Evolutionary conservation across 2,888 invertebrate genomes (phyloP).

Genomic region (Diarsia brunnea): DNA sequence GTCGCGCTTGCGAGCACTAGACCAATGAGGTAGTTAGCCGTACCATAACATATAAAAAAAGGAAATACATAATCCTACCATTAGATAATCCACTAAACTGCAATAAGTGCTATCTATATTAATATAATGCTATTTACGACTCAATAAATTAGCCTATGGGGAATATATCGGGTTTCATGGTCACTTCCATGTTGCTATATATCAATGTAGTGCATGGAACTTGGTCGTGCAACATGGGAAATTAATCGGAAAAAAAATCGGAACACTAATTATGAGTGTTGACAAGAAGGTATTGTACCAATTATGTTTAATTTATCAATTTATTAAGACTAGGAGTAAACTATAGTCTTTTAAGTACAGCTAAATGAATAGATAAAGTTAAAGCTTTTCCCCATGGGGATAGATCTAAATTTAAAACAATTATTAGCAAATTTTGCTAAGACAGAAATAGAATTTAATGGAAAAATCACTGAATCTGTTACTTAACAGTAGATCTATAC

Average conservation of each 20-base stretch:
- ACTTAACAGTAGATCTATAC: no score
- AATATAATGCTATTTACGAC: constrained; percentile 60
- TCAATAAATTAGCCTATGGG: constrained; percentile 52
- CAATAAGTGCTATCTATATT: constrained; percentile 63
- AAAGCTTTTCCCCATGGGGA: no score
- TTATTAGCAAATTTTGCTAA: no score
- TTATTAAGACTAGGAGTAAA: no score
- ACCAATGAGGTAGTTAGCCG: no score
- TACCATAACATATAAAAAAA: no score
- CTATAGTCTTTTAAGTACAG: no score
- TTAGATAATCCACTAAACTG: constrained; percentile 36
- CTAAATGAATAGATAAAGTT: no score
- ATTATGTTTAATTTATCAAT: not conserved
- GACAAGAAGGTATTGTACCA: constrained; percentile 48
- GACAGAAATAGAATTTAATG: no score
- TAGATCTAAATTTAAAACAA: no score
- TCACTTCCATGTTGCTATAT: constrained; percentile 33
- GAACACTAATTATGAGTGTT: constrained; percentile 30
- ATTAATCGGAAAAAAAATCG: constrained; percentile 3
- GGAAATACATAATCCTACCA: constrained; percentile 35
- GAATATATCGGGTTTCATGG: constrained; percentile 37
- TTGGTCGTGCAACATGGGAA: constrained; percentile 46
- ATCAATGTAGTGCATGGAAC: constrained; percentile 17
- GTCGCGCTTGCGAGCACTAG: not conserved
- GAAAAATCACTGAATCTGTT: no score